phyloP scores from a whole-genome alignment of 2,113 vertebrate species.

The Ciconia boyciana region DNA sequence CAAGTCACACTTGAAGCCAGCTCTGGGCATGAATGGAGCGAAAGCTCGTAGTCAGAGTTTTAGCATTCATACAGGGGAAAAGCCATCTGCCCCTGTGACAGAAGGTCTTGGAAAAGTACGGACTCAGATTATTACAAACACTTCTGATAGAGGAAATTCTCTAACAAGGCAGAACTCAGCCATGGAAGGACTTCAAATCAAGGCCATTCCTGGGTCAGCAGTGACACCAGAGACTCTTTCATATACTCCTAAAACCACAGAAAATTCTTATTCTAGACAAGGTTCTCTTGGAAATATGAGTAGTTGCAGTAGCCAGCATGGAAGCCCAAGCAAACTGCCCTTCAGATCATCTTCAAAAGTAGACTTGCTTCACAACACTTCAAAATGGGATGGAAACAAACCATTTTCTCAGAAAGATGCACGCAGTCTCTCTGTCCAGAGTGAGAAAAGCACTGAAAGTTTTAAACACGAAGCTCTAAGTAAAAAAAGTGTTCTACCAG shows the following conservation, averaged over 20 bases:
- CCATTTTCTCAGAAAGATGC: slow-evolving; percentile 64
- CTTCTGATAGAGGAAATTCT: slow-evolving; percentile 85
- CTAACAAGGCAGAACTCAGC: slow-evolving; percentile 82
- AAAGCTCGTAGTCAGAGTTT: slow-evolving; percentile 94
- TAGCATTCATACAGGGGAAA: slow-evolving; percentile 82
- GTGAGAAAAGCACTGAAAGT: slow-evolving; percentile 55
- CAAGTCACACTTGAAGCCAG: slow-evolving; percentile 87
- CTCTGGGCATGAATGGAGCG: slow-evolving; percentile 90
- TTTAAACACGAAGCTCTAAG: slow-evolving; percentile 18
- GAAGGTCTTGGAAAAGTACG: slow-evolving; percentile 81
- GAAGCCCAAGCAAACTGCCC: slow-evolving; percentile 77
- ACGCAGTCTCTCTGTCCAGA: slow-evolving; percentile 4
- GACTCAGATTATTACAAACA: slow-evolving; percentile 93
- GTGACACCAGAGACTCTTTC: slow-evolving; percentile 55
- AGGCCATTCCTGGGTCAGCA: neutral
- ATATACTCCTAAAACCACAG: neutral
- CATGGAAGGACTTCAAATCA: slow-evolving; percentile 75
- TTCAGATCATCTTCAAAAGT: slow-evolving; percentile 58
- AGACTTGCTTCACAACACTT: slow-evolving; percentile 44
- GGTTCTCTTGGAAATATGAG: slow-evolving; percentile 70
- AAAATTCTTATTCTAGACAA: slow-evolving; percentile 60
- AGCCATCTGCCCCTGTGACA: slow-evolving; percentile 57
- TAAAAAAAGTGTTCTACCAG: slow-evolving; percentile 62
- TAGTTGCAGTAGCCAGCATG: slow-evolving; percentile 66
- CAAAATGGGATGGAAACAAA: slow-evolving; percentile 53